Evolutionary conservation across 2,113 vertebrate genomes (phyloP), one percentile per base, ranked within the genome.

Genomic region (Phyllostomus discolor): DNA sequence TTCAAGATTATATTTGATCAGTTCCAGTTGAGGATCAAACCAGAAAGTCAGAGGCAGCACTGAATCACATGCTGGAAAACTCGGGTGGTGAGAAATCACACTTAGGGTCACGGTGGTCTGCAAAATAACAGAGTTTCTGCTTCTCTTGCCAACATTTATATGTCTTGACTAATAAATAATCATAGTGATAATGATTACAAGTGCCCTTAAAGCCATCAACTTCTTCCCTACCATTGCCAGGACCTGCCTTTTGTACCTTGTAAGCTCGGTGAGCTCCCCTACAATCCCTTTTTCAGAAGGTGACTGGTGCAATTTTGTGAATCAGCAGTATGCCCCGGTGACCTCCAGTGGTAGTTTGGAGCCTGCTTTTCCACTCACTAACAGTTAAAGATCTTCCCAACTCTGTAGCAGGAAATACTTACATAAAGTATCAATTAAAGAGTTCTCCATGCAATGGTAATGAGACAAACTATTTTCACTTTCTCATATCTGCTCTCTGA

Each of bases 151-250:
- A 83, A 41, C 1, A 84, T 72, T 59, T 95, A 96, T 93, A 89
- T 88, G 43, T 96, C 93, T 91, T 96, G 91, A 97, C 93, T 95
- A 95, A 96, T 97, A 96, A 97, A 93, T 94, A 96, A 97, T 94
- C 72, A 82, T 46, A 52, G 50, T 10, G 62, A 87, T 88, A 80
- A 88, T 82, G 62, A 88, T 84, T 88, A 91, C 66, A 90, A 54
- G 81, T 90, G 83, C 89, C 46, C 54, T n/a, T 89, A 91, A 91
- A 81, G 24, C 86, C 89, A 90, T 82, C 20, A 83, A 12, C 38
- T 86, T 38, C 76, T 97, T 95, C 90, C 69, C 82, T 70, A 70
- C 12, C 88, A 95, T n/a, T 88, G 76, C 62, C 69, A 88, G 73
- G 73, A 70, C 89, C 43, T 97, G 78, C 78, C 57, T 95, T 89